Evolutionary conservation across 2,888 invertebrate genomes (phyloP).

Genomic region (Philereme vetulata): DNA sequence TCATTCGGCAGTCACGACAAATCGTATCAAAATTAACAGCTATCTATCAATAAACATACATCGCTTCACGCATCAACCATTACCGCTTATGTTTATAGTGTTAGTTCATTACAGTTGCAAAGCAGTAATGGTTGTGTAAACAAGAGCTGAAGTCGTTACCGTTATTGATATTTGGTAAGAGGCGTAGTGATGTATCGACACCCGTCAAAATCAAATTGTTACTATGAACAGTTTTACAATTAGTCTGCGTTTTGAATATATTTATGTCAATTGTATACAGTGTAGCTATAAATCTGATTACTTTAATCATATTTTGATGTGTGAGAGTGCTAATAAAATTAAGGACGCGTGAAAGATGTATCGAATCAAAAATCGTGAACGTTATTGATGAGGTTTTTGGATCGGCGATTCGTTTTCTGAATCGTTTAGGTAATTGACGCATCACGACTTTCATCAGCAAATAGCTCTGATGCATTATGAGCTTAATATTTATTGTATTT

Average conservation of each 20-base stretch:
- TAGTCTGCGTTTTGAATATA: constrained; percentile 76
- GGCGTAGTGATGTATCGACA: constrained; percentile 69
- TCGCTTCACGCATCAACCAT: constrained; percentile 55
- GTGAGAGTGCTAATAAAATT: constrained; percentile 64
- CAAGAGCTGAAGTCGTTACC: constrained; percentile 42
- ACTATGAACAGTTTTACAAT: constrained; percentile 74
- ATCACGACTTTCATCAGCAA: constrained; percentile 29
- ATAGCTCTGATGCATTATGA: not conserved
- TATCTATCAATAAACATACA: constrained; percentile 65
- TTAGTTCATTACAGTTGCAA: constrained; percentile 38
- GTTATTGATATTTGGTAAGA: constrained; percentile 50
- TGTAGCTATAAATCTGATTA: constrained; percentile 72
- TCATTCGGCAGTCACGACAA: constrained; percentile 79
- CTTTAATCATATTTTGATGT: constrained; percentile 63
- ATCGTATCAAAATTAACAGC: constrained; percentile 73
- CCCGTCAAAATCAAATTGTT: constrained; percentile 67
- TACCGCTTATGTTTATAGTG: constrained; percentile 48
- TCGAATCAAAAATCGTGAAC: constrained; percentile 47
- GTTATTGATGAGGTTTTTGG: constrained; percentile 50
- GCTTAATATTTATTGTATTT: not conserved
- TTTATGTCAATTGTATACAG: constrained; percentile 73
- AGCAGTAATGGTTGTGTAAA: constrained; percentile 44
- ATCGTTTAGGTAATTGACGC: constrained; percentile 41
- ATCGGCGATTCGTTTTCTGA: constrained; percentile 39
- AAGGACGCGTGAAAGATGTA: constrained; percentile 49